Evolutionary conservation across 2,888 invertebrate genomes (phyloP).

Genomic region (Taenaris catops): DNA sequence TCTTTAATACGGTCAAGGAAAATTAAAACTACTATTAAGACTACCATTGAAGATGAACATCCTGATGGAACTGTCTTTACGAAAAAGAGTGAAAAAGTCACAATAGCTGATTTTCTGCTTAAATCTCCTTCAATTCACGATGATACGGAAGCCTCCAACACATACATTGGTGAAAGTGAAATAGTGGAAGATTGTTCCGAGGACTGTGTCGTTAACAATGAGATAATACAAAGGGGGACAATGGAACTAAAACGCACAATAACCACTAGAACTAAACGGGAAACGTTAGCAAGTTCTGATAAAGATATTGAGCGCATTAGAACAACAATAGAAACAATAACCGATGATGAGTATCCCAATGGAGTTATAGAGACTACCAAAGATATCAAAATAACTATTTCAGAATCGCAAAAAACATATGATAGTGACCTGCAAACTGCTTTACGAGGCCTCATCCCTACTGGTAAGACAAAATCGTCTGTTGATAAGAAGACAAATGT

Average conservation of each 20-base stretch:
- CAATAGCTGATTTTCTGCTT: conserved; percentile 52
- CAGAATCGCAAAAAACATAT: conserved; percentile 69
- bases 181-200: conserved; percentile 58
- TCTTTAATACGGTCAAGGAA: conserved; percentile 39
- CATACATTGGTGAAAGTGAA: conserved; percentile 50
- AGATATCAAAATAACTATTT: conserved; percentile 73
- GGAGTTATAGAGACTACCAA: conserved; percentile 78
- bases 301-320: conserved; percentile 76
- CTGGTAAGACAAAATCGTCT: conserved; percentile 64
- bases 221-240: conserved; percentile 50
- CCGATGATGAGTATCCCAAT: conserved; percentile 69
- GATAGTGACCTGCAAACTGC: conserved; percentile 67
- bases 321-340: conserved; percentile 76
- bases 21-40: conserved; percentile 51
- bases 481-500: conserved; percentile 73
- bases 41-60: conserved; percentile 52
- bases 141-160: conserved; percentile 34
- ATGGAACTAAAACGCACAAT: conserved; percentile 57
- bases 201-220: conserved; percentile 59
- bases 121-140: conserved; percentile 33
- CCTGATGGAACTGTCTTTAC: conserved; percentile 63
- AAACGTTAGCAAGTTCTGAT: conserved; percentile 71
- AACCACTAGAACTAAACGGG: conserved; percentile 66
- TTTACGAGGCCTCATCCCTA: conserved; percentile 54
- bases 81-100: conserved; percentile 63